Percentiles rank a stretch among this genome's conserved stretches.
Evolutionary conservation across 2,797 vertebrate species (phyloP).

Genomic region (Gymnodraco acuticeps): DNA sequence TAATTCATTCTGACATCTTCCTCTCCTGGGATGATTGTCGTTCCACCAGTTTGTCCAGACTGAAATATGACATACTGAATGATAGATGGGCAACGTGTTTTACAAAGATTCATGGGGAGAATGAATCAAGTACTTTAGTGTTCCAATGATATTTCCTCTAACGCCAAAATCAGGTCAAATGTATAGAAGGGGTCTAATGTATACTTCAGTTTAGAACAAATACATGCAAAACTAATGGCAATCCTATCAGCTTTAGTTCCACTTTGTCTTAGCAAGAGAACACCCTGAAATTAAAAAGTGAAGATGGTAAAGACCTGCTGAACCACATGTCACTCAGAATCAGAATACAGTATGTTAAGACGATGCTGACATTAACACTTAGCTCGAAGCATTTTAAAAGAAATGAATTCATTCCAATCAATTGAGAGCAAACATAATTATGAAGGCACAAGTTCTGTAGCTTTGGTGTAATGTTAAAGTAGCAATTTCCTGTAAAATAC

Average conservation of each 20-base stretch:
- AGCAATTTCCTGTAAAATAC: constrained; percentile 25
- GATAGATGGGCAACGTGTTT: no score
- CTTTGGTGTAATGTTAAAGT: constrained; percentile 31
- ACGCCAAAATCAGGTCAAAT: not conserved
- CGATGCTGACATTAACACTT: not conserved
- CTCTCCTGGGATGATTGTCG: not conserved
- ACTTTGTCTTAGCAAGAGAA: no score
- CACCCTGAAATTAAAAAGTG: not conserved
- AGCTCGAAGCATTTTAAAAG: not conserved
- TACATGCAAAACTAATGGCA: not conserved
- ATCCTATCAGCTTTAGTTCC: no score
- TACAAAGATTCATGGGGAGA: no score
- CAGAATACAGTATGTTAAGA: not conserved
- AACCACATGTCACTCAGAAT: not conserved
- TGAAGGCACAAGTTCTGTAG: constrained; percentile 24
- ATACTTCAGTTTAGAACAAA: not conserved
- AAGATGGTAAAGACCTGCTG: not conserved
- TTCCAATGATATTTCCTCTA: not conserved
- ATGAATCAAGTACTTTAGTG: no score
- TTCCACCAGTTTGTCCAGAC: not conserved
- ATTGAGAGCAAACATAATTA: constrained; percentile 8
- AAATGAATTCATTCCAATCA: constrained; percentile 5
- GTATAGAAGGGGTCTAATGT: no score
- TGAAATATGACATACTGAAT: not conserved
- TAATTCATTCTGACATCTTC: no score